Conservation (phyloP, 1,140 invertebrate species). For the Ceratitis capitata region DNA sequence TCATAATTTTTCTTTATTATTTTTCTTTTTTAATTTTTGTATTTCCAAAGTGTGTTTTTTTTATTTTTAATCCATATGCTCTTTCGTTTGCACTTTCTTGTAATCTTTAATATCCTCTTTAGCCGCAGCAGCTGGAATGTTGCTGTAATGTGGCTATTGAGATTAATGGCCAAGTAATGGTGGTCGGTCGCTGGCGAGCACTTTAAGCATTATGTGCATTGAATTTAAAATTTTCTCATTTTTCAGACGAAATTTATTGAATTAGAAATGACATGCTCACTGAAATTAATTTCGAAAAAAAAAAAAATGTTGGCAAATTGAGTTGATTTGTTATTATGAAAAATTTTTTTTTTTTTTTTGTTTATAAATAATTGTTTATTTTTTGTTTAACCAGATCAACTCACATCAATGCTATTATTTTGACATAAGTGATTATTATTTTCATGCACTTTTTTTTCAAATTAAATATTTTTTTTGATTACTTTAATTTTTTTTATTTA, state of each 20-base stretch:
- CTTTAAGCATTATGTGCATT: background rate
- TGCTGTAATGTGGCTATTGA: constrained; percentile 29
- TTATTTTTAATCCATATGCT: too few species aligned
- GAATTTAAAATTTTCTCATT: too few species aligned
- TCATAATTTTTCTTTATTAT: background rate
- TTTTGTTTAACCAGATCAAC: background rate
- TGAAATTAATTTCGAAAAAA: background rate
- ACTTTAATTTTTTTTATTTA: too few species aligned
- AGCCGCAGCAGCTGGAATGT: background rate
- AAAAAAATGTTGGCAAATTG: background rate
- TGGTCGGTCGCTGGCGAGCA: background rate
- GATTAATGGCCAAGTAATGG: constrained; percentile 26
- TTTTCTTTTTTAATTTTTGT: background rate
- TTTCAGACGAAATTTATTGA: background rate
- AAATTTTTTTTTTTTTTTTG: background rate
- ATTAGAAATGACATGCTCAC: background rate
- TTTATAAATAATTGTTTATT: background rate
- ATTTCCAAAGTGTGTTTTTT: background rate
- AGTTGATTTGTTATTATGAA: background rate
- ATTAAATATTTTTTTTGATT: too few species aligned
- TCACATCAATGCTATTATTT: too few species aligned
- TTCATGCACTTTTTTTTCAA: too few species aligned
- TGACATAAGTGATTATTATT: too few species aligned
- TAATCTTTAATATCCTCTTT: constrained; percentile 6
- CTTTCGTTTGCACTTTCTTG: background rate